These are phyloP conservation scores for Orthosia incerta DNA, from an alignment of 2,888 invertebrate genomes.

Conservation along the genomic window DNA sequence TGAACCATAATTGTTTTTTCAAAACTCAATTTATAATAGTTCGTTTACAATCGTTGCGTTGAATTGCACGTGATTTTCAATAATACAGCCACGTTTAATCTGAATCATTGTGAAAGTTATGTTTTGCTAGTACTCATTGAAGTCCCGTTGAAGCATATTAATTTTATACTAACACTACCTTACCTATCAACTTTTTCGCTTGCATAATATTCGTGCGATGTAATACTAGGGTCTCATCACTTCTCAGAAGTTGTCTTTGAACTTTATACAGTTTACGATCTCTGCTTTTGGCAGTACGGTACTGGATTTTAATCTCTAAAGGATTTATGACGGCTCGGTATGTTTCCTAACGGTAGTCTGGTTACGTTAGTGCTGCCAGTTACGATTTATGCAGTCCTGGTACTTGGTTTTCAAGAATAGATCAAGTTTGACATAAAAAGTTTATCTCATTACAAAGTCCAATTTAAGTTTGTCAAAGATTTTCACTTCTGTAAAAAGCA, in stretches of 20 bases:
- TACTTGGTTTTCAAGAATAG: constrained; percentile 46
- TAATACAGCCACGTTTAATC: constrained; percentile 66
- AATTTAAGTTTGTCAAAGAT: background rate
- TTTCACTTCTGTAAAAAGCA: background rate
- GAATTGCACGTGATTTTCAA: constrained; percentile 66
- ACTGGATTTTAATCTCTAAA: constrained; percentile 48
- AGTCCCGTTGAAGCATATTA: constrained; percentile 26
- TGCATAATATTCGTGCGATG: constrained; percentile 41
- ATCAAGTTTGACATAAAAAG: constrained; percentile 22
- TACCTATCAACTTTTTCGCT: constrained; percentile 24
- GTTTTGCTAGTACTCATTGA: constrained; percentile 40
- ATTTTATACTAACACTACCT: constrained; percentile 5
- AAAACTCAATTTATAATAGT: constrained; percentile 55
- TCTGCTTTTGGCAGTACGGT: constrained; percentile 47
- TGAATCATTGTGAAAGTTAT: constrained; percentile 67
- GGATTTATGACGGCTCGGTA: constrained; percentile 41
- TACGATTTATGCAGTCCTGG: constrained; percentile 41
- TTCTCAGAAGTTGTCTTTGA: constrained; percentile 43
- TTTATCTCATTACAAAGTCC: background rate
- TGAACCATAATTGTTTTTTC: constrained; percentile 61
- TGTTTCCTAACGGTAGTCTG: constrained; percentile 43
- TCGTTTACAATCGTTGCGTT: constrained; percentile 54
- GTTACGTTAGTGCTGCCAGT: constrained; percentile 41
- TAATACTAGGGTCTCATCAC: constrained; percentile 51
- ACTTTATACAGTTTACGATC: constrained; percentile 49